phyloP scores from a whole-genome alignment of 2,888 invertebrate species.

The Drosophila suboccidentalis region DNA sequence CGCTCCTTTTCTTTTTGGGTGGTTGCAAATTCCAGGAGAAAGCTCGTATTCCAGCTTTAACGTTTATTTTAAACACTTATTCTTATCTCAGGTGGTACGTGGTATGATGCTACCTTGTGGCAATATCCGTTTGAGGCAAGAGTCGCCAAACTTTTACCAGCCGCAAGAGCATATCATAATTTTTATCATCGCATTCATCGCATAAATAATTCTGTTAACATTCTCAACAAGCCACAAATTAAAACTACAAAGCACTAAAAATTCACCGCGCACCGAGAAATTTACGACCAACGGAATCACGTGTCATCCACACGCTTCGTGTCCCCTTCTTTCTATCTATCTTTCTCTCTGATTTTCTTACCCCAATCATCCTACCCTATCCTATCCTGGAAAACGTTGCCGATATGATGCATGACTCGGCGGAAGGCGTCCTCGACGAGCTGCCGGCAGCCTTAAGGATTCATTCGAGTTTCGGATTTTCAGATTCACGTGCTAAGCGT shows the following conservation, averaged over 20 bases:
- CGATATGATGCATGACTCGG: conserved; percentile 79
- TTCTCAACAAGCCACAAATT: conserved; percentile 82
- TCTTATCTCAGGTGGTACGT: conserved; percentile 72
- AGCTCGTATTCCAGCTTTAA: conserved; percentile 16
- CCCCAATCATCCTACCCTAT: background rate
- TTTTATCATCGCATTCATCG: conserved; percentile 70
- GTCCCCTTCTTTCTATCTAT: conserved; percentile 1
- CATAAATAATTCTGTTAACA: conserved; percentile 82
- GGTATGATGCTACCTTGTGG: conserved; percentile 51
- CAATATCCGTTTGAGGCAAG: conserved; percentile 68
- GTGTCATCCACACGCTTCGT: conserved; percentile 85
- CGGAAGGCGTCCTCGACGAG: conserved; percentile 61
- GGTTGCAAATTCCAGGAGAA: conserved; percentile 56
- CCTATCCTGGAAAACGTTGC: conserved; percentile 53
- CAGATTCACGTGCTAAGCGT: conserved; percentile 70
- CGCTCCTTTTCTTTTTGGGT: conserved; percentile 29
- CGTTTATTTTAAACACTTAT: conserved; percentile 50
- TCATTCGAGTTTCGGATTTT: conserved; percentile 48
- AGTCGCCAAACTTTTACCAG: conserved; percentile 41
- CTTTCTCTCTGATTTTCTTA: background rate
- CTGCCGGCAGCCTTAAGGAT: conserved; percentile 63
- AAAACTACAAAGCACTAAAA: conserved; percentile 84
- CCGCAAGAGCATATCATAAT: conserved; percentile 58
- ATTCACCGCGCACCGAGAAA: conserved; percentile 70
- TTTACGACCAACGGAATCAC: conserved; percentile 85